A percentile compares a stretch with the other conserved stretches of the same genome.
Conservation (phyloP, 2,113 vertebrate species). For the Eubucco bourcierii region DNA sequence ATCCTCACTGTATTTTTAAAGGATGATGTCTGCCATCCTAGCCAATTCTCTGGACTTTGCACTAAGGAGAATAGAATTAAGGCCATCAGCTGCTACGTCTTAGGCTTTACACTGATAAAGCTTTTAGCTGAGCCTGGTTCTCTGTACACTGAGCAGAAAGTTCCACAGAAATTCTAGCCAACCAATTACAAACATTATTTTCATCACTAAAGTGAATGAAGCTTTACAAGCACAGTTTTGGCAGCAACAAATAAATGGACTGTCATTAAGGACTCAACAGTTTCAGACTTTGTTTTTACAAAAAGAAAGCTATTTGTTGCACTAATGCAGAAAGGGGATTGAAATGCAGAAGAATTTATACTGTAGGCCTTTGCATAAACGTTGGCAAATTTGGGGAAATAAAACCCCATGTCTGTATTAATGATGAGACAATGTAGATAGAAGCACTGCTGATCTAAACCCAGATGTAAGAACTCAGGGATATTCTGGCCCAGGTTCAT, state of each 20-base stretch:
- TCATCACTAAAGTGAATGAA: not conserved
- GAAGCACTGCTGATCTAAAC: not conserved
- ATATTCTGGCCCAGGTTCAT: not conserved
- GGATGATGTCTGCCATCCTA: not conserved
- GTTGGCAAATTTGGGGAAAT: not conserved
- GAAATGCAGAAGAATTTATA: not conserved
- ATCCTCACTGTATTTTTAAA: not conserved
- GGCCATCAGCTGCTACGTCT: not conserved
- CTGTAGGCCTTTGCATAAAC: not conserved
- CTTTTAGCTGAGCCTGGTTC: not conserved
- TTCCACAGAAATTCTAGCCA: slow-evolving; percentile 14
- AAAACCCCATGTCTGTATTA: not conserved
- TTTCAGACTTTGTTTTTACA: slow-evolving; percentile 17
- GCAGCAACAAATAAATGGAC: slow-evolving; percentile 18
- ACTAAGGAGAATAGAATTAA: not conserved
- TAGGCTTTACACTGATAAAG: not conserved
- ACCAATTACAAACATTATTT: not conserved
- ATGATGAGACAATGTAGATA: not conserved
- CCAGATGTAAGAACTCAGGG: not conserved
- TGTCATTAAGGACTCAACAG: slow-evolving; percentile 3
- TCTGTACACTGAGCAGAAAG: not conserved
- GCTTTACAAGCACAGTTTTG: slow-evolving; percentile 20
- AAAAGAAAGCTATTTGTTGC: not conserved
- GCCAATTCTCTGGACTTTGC: not conserved
- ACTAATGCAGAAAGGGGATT: not conserved